These are phyloP conservation scores for Thysanoteuthis rhombus DNA, from an alignment of 2,888 invertebrate genomes.

Conservation along the genomic window DNA sequence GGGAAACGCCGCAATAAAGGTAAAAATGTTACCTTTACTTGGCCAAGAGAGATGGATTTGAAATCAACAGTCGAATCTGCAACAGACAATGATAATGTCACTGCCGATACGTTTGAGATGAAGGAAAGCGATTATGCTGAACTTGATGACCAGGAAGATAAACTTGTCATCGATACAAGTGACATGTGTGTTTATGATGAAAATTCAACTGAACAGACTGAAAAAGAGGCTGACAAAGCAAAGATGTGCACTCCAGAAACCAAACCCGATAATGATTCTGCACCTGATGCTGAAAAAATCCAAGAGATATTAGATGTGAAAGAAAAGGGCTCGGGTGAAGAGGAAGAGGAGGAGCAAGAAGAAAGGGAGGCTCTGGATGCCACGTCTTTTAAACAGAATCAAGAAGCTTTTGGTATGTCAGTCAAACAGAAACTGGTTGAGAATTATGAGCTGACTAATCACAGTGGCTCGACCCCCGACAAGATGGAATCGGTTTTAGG, in stretches of 20 bases:
- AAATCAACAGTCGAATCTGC: background rate
- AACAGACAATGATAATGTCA: background rate
- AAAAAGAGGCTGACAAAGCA: background rate
- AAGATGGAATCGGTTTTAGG: slow-evolving; percentile 25
- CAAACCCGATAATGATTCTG: background rate
- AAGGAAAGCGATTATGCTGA: background rate
- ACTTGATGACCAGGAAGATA: slow-evolving; percentile 21
- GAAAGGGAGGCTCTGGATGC: background rate
- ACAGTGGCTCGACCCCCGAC: background rate
- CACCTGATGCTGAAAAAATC: background rate
- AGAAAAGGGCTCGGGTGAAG: background rate
- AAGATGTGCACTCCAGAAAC: background rate
- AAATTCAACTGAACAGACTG: slow-evolving; percentile 12
- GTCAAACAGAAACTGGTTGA: background rate
- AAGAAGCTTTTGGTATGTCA: background rate
- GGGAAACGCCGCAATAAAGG: slow-evolving; percentile 29
- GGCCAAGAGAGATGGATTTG: background rate
- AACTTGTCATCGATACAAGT: slow-evolving; percentile 26
- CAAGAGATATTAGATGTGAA: background rate
- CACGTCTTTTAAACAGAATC: background rate
- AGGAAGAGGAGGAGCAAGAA: background rate
- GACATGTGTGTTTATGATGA: slow-evolving; percentile 22
- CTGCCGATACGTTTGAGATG: slow-evolving; percentile 1
- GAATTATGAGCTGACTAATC: slow-evolving; percentile 1
- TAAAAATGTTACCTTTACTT: slow-evolving; percentile 22